Evolutionary conservation across 2,113 vertebrate genomes (phyloP), one percentile per base, ranked within the genome.

Genomic region (Budorcas taxicolor): DNA sequence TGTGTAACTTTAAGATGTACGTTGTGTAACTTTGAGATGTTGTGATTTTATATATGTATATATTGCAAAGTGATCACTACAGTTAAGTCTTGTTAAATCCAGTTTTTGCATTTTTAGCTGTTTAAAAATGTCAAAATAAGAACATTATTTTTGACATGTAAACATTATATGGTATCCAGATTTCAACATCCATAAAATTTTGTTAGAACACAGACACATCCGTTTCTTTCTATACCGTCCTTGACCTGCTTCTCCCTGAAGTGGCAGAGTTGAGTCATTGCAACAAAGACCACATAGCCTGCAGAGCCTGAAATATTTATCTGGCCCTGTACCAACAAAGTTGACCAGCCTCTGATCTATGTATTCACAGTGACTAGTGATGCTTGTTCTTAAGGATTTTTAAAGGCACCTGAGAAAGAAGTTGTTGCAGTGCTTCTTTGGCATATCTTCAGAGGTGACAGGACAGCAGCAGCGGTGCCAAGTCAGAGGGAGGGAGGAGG

Each of bases 111-210:
- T 62, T 78, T 90, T 76, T 90, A 58, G 57, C 40, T 64, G 81
- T 78, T 91, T 86, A 53, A 78, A 90, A 55, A 78, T 91, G 29
- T 78, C 53, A 45, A 91, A 91, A 23, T 31, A 86, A 64, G n/a
- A 90, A 78, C n/a, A 23, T 7, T 78, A 12, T 43, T 62, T 96
- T 96, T 82, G 55, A 88, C 29, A 82, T n/a, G 12, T 86, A 16
- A 82, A 95, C 83, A 91, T 81, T 81, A 87, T n/a, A 50, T 74
- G 27, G 82, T 92, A 91, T 91, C 92, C 85, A 88, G 15, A 78
- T 93, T 91, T 93, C 64, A 67, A 2, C 60, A 47, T 50, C 57
- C 67, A 31, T 53, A 62, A 92, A 40, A n/a, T 52, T 58, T 80
- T 80, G 23, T 15, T 45, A 67, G n/a, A 57, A 43, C 31, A 58